Evolutionary conservation across 1,140 invertebrate genomes (phyloP), one percentile per base, ranked within the genome.

Genomic region (Asobara japonica): DNA sequence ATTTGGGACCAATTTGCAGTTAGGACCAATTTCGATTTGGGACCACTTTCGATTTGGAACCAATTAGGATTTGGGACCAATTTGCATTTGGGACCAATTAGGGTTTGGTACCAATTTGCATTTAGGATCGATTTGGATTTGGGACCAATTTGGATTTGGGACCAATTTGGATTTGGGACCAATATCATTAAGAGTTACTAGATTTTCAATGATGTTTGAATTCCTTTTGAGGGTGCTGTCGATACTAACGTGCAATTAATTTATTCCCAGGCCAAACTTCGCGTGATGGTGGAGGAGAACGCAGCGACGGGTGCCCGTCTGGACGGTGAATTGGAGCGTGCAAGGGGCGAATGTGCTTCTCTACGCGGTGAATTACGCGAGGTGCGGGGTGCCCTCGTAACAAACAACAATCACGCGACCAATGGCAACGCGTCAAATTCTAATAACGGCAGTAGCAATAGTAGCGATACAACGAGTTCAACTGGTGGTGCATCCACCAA

Each of bases 241-340:
- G 5, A n/a, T 25, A 60, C 3, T 45, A 65, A 29, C 33, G 22
- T 3, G 13, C 29, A 56, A 65, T 72, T 72, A 56, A 22, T 61
- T 18, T 68, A 8, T 65, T 78, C 75, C 0, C 82, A 90, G 89
- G 88, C 86, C 75, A 91, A 92, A 87, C 91, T 92, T 83, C 89
- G 90, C 80, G 90, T 90, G 83, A 92, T 92, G 91, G 91, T 92
- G 77, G 91, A 92, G 83, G 91, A 93, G 82, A 92, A 92, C 86
- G 89, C 89, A 84, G 88, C 89, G 74, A 87, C 92, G 66, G 91
- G 90, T 45, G 85, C 89, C 71, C 87, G 89, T 75, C 89, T 92
- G 72, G 91, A 92, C 80, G 87, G 88, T n/a, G 90, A 91, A 77
- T 88, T 91, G 64, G 89, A 91, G 75, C 84, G 88, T 69, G 90